These are phyloP conservation scores for Chymomyza amoena DNA, from an alignment of 2,888 invertebrate species.

Conservation along the genomic window DNA sequence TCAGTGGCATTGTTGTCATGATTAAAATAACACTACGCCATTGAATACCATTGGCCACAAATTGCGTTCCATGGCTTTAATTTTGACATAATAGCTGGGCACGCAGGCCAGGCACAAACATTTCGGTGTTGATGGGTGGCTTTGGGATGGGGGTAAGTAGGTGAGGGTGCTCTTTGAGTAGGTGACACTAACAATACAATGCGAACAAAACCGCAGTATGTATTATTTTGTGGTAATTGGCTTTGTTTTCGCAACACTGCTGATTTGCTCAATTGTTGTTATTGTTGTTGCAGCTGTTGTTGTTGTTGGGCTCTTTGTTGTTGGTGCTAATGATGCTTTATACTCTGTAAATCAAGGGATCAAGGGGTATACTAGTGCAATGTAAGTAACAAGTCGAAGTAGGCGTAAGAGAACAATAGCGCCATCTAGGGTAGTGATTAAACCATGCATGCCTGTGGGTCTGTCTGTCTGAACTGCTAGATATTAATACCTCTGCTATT, in stretches of 20 bases:
- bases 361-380: no score
- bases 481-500: no score
- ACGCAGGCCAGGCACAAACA: background rate
- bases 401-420: no score
- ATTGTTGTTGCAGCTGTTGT: conserved; percentile 1
- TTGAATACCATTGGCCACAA: conserved; percentile 8
- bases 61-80: conserved; percentile 37
- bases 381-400: no score
- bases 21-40: conserved; percentile 33
- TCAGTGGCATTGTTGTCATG: conserved; percentile 32
- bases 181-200: background rate
- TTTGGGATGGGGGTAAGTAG: background rate
- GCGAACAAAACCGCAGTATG: conserved; percentile 23
- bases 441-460: no score
- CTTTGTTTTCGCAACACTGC: conserved; percentile 28
- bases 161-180: background rate
- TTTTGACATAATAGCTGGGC: conserved; percentile 42
- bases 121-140: conserved; percentile 21
- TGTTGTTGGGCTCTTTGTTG: conserved; percentile 10
- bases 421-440: no score
- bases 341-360: no score
- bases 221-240: conserved; percentile 43
- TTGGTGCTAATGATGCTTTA: background rate
- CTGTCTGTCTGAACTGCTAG: no score
- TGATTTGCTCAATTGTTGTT: conserved; percentile 14